These are phyloP conservation scores for Platanista minor DNA, from an alignment of 2,113 vertebrate species.

Conservation along the genomic window DNA sequence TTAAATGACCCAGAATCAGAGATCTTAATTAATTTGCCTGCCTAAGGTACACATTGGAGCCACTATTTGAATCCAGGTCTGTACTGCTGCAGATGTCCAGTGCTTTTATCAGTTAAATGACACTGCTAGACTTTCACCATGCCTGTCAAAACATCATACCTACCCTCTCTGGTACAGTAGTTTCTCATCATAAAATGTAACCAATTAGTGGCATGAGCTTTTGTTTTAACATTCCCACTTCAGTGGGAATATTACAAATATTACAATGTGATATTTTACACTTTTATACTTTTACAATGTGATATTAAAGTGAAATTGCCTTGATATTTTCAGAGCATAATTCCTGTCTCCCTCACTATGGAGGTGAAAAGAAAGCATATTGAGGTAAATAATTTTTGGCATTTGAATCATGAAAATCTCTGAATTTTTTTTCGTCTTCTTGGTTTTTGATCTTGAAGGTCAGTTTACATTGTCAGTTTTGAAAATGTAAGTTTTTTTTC, in stretches of 20 bases:
- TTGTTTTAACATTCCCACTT: neutral
- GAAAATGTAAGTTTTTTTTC: neutral
- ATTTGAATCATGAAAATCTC: neutral
- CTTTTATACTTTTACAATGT: neutral
- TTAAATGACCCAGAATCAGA: neutral
- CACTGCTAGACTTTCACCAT: neutral
- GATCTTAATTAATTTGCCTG: neutral
- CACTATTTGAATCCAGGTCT: neutral
- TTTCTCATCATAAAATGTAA: neutral
- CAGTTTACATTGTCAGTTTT: neutral
- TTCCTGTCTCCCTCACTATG: neutral
- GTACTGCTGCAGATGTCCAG: neutral
- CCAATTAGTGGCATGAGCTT: neutral
- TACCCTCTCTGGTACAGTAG: neutral
- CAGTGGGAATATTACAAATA: neutral
- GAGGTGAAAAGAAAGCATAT: neutral
- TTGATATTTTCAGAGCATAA: neutral
- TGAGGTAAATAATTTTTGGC: neutral
- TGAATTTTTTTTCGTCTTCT: neutral
- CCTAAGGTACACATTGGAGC: neutral
- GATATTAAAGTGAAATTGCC: neutral
- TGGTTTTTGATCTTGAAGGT: neutral
- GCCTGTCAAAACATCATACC: neutral
- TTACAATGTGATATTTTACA: no score
- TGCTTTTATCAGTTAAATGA: neutral